Evolutionary conservation across 2,113 vertebrate genomes (phyloP).

Genomic region (Cepphus grylle): DNA sequence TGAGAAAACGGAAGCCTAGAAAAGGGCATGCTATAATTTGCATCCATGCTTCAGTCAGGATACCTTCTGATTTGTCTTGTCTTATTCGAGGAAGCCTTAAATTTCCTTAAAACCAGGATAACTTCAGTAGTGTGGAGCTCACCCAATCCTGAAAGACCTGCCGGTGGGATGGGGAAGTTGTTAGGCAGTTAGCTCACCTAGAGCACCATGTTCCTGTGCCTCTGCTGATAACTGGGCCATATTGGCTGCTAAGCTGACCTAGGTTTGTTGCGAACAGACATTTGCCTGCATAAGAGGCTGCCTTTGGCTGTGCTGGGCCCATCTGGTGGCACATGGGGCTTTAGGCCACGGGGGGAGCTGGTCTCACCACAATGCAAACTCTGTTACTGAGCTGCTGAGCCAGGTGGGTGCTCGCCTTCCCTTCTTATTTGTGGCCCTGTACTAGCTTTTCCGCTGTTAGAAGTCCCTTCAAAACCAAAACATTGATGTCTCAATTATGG

Average conservation of each 20-base stretch:
- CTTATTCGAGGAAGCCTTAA: not conserved
- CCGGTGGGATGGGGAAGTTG: not conserved
- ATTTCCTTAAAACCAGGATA: not conserved
- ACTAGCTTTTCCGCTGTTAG: not conserved
- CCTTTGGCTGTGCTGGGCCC: not conserved
- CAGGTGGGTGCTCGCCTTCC: not conserved
- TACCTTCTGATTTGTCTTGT: not conserved
- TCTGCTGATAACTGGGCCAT: not conserved
- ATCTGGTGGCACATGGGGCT: rapidly evolving
- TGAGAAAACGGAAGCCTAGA: not conserved
- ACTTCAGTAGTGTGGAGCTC: not conserved
- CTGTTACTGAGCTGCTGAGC: not conserved
- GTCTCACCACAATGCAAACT: not conserved
- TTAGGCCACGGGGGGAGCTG: not conserved
- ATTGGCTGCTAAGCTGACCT: not conserved
- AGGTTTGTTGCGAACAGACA: rapidly evolving
- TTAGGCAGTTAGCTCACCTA: not conserved
- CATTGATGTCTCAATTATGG: not conserved
- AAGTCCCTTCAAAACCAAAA: not conserved
- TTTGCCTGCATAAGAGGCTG: not conserved
- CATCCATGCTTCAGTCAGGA: rapidly evolving
- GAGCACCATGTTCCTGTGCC: not conserved
- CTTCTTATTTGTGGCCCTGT: not conserved
- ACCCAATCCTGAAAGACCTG: not conserved
- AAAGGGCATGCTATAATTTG: not conserved